Percentiles rank a stretch among this genome's conserved stretches.
These are phyloP conservation scores for Chionodraco myersi DNA, from an alignment of 2,113 vertebrate genomes.

Conservation along the genomic window DNA sequence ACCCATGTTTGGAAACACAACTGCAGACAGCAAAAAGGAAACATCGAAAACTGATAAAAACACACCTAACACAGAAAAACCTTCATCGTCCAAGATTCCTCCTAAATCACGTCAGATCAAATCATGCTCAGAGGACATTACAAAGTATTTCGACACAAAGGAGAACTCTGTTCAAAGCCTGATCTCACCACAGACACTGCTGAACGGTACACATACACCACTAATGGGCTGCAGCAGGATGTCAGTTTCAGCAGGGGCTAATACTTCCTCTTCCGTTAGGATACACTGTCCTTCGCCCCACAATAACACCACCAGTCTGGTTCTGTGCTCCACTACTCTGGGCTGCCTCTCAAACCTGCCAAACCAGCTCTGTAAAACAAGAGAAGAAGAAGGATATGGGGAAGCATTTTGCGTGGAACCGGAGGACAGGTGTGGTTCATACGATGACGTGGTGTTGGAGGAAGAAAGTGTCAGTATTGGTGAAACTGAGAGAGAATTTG, in stretches of 20 bases:
- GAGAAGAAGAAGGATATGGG: slow-evolving; percentile 50
- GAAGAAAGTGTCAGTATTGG: slow-evolving; percentile 3
- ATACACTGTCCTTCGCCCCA: slow-evolving; percentile 23
- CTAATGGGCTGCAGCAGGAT: slow-evolving; percentile 15
- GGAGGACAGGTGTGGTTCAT: slow-evolving; percentile 76
- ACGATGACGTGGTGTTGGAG: slow-evolving; percentile 74
- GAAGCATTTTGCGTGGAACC: slow-evolving; percentile 75
- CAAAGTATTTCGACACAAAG: not conserved
- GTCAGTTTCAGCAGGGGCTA: not conserved
- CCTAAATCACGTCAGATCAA: slow-evolving; percentile 22
- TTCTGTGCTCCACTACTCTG: slow-evolving; percentile 88
- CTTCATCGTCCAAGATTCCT: slow-evolving; percentile 6
- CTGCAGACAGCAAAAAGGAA: slow-evolving; percentile 27
- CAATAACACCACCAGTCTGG: slow-evolving; percentile 45
- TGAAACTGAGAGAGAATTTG: not conserved
- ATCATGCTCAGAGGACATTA: not conserved
- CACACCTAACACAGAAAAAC: not conserved
- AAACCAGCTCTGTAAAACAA: slow-evolving; percentile 69
- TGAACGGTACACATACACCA: slow-evolving; percentile 46
- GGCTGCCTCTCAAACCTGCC: slow-evolving; percentile 75
- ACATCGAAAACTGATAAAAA: slow-evolving; percentile 7
- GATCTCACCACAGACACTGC: slow-evolving; percentile 66
- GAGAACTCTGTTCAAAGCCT: slow-evolving; percentile 43
- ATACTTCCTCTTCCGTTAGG: slow-evolving; percentile 21
- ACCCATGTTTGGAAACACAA: slow-evolving; percentile 29